phyloP scores from a whole-genome alignment of 2,113 vertebrate genomes.

The Ascaphus truei region DNA sequence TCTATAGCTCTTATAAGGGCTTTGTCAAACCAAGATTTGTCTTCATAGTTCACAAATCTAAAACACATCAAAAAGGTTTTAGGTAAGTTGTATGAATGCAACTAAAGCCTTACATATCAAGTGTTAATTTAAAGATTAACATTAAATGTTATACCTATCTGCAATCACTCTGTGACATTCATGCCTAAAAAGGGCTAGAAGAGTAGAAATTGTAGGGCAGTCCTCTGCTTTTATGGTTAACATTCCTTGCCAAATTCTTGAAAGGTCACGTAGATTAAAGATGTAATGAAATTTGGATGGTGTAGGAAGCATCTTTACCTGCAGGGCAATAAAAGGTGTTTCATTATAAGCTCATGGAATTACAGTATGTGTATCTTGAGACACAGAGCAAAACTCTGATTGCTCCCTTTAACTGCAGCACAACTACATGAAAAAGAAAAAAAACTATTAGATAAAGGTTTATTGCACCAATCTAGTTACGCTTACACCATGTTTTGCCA shows the following conservation, averaged over 20 bases:
- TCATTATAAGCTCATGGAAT: too few relatives aligned
- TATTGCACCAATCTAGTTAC: too few relatives aligned
- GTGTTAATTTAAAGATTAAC: neutral
- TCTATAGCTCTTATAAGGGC: conserved; percentile 45
- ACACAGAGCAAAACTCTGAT: too few relatives aligned
- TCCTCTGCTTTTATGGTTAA: conserved; percentile 61
- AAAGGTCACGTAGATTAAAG: conserved; percentile 74
- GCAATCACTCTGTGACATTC: conserved; percentile 70
- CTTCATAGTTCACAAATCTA: conserved; percentile 62
- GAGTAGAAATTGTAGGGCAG: conserved; percentile 34
- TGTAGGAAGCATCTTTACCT: conserved; percentile 71
- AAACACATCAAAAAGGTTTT: conserved; percentile 37
- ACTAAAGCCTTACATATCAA: too few relatives aligned
- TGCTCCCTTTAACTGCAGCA: too few relatives aligned
- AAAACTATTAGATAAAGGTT: too few relatives aligned
- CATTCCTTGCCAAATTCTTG: conserved; percentile 77
- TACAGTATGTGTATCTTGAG: too few relatives aligned
- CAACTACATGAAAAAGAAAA: too few relatives aligned
- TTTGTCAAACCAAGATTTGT: conserved; percentile 61
- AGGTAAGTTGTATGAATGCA: too few relatives aligned
- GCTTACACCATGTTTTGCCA: too few relatives aligned
- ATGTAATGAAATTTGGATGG: conserved; percentile 74
- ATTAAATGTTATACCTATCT: conserved; percentile 58
- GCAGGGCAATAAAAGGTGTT: too few relatives aligned
- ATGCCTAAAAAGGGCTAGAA: conserved; percentile 65